These are phyloP conservation scores for Scaptomyza montana DNA, from an alignment of 1,140 invertebrate genomes.

Conservation along the genomic window DNA sequence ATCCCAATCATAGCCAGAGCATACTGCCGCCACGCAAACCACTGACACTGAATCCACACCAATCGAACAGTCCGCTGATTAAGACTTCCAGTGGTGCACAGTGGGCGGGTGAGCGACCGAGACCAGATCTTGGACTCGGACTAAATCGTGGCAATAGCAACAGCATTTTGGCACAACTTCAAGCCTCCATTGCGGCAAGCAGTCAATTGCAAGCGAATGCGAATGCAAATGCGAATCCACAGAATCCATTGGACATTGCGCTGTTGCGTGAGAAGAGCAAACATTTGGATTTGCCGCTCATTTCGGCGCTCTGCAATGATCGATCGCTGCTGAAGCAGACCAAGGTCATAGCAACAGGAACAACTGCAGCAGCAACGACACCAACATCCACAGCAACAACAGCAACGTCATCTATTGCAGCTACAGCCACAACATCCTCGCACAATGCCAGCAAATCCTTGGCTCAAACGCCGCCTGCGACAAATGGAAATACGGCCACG, in stretches of 20 bases:
- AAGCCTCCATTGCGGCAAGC: slow-evolving; percentile 64
- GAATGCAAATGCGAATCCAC: slow-evolving; percentile 21
- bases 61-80: slow-evolving; percentile 68
- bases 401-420: slow-evolving; percentile 24
- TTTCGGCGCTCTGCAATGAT: slow-evolving; percentile 95
- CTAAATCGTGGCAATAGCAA: slow-evolving; percentile 59
- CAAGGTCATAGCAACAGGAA: slow-evolving; percentile 89
- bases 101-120: slow-evolving; percentile 76
- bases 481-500: slow-evolving; percentile 69
- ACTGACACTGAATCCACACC: slow-evolving; percentile 67
- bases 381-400: slow-evolving; percentile 1
- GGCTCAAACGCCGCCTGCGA: neutral
- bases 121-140: slow-evolving; percentile 52
- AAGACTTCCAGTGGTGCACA: slow-evolving; percentile 80
- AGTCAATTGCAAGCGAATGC: slow-evolving; percentile 40
- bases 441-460: slow-evolving; percentile 41
- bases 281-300: slow-evolving; percentile 93
- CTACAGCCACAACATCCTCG: neutral
- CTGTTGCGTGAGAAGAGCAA: slow-evolving; percentile 93
- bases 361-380: slow-evolving; percentile 9
- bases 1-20: slow-evolving; percentile 37
- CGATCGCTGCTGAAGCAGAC: slow-evolving; percentile 92
- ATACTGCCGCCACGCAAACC: slow-evolving; percentile 69
- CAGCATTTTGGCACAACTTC: slow-evolving; percentile 76
- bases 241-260: slow-evolving; percentile 88